phyloP scores from a whole-genome alignment of 2,888 invertebrate genomes.

The Cyclophora punctaria region DNA sequence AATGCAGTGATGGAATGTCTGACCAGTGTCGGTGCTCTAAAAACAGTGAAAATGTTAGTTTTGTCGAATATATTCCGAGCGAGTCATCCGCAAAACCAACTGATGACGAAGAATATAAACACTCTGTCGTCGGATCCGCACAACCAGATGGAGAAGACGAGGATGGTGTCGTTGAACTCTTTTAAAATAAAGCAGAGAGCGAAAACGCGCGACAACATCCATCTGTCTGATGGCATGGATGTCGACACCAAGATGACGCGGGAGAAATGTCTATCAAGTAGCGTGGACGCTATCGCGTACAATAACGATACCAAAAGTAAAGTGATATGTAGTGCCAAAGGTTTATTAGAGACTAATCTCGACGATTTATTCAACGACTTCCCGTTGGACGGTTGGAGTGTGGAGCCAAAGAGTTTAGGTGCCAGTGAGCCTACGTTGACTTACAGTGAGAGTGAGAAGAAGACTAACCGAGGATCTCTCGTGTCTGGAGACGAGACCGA shows the following conservation, averaged over 20 bases:
- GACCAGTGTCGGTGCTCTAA: conserved; percentile 57
- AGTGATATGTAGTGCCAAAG: conserved; percentile 74
- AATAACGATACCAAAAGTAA: conserved; percentile 57
- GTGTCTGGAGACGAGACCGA: conserved; percentile 61
- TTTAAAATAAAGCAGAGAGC: conserved; percentile 53
- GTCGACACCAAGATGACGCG: conserved; percentile 35
- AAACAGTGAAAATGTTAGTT: conserved; percentile 71
- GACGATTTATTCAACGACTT: conserved; percentile 65
- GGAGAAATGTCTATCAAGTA: conserved; percentile 57
- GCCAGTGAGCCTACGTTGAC: conserved; percentile 63
- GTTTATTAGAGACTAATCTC: conserved; percentile 72
- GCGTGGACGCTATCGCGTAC: conserved; percentile 57
- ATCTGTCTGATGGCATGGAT: conserved; percentile 34
- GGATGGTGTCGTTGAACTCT: conserved; percentile 46
- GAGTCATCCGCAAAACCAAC: conserved; percentile 51
- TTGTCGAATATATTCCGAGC: conserved; percentile 66
- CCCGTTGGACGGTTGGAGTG: conserved; percentile 45
- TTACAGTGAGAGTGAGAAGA: conserved; percentile 39
- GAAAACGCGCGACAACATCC: conserved; percentile 52
- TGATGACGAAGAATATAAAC: conserved; percentile 40
- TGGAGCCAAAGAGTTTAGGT: conserved; percentile 57
- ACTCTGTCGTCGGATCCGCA: conserved; percentile 32
- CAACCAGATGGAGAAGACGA: conserved; percentile 31
- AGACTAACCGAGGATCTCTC: conserved; percentile 52
- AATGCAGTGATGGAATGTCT: conserved; percentile 74